Evolutionary conservation across 2,888 invertebrate species (phyloP).

Genomic region (Galeruca laticollis): DNA sequence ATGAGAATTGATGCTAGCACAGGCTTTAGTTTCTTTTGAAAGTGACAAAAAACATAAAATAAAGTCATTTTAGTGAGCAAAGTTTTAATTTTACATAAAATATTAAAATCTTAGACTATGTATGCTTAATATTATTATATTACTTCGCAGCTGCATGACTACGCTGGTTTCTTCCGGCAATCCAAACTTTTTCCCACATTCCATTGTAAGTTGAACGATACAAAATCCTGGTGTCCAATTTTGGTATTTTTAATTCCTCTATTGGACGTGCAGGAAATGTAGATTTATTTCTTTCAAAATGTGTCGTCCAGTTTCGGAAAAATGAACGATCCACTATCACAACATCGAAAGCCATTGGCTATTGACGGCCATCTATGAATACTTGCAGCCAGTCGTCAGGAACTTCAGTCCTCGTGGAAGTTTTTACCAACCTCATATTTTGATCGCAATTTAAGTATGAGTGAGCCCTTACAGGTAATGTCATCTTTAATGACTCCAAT

Average conservation of each 20-base stretch:
- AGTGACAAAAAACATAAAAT: too few relatives aligned
- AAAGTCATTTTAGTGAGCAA: too few relatives aligned
- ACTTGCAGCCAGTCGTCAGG: constrained; percentile 48
- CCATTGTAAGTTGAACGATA: background rate
- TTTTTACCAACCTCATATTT: constrained; percentile 48
- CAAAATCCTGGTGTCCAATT: background rate
- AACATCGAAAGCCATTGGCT: constrained; percentile 32
- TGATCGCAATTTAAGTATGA: constrained; percentile 52
- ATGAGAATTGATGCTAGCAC: too few relatives aligned
- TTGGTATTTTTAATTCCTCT: background rate
- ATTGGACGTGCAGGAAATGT: constrained; percentile 7
- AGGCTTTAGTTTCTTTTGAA: background rate
- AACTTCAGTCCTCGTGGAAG: constrained; percentile 43
- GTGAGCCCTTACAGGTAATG: constrained; percentile 53
- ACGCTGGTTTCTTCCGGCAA: background rate
- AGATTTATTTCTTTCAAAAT: too few relatives aligned
- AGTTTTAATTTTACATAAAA: too few relatives aligned
- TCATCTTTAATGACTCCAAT: constrained; percentile 48
- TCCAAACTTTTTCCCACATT: background rate
- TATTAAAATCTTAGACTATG: too few relatives aligned
- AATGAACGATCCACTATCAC: too few relatives aligned
- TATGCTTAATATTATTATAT: too few relatives aligned
- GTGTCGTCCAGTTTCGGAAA: too few relatives aligned
- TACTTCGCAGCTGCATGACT: too few relatives aligned
- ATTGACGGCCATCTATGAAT: constrained; percentile 38